Evolutionary conservation across 2,113 vertebrate genomes (phyloP).

Genomic region (Crypturellus undulatus): DNA sequence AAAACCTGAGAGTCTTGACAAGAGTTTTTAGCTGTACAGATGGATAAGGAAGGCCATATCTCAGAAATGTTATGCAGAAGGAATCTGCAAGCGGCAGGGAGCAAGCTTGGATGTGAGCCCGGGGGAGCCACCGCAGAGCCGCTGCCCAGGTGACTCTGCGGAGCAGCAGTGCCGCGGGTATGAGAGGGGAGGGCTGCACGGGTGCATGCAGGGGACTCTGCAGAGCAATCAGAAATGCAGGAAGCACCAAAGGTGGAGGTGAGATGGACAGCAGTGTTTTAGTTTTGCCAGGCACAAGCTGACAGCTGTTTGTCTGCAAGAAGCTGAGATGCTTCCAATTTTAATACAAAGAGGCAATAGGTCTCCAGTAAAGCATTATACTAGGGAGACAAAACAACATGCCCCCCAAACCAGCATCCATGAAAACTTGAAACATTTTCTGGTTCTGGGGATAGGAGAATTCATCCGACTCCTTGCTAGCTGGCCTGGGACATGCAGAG

Average conservation of each 20-base stretch:
- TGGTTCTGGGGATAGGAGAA: not conserved
- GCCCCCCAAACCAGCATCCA: not conserved
- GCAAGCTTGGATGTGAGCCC: slow-evolving; percentile 58
- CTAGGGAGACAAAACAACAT: not conserved
- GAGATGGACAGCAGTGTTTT: not conserved
- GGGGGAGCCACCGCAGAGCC: slow-evolving; percentile 42
- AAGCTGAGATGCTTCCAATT: not conserved
- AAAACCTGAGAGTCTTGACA: slow-evolving; percentile 74
- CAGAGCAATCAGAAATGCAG: not conserved
- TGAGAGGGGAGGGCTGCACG: not conserved
- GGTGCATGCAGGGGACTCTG: not conserved
- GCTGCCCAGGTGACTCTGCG: slow-evolving; percentile 52
- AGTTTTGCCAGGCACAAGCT: not conserved
- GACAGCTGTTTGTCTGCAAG: not conserved
- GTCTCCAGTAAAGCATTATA: not conserved
- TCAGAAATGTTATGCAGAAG: slow-evolving; percentile 69
- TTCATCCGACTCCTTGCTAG: not conserved
- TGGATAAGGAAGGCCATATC: slow-evolving; percentile 74
- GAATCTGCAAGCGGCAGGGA: slow-evolving; percentile 68
- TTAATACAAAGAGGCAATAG: not conserved
- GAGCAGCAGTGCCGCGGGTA: not conserved
- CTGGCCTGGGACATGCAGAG: too few species aligned
- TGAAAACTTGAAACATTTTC: not conserved
- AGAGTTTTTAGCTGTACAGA: slow-evolving; percentile 77
- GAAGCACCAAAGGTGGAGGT: not conserved